Evolutionary conservation across 1,140 invertebrate genomes (phyloP), one percentile per base, ranked within the genome.

Genomic region (Drosophila nikananu): DNA sequence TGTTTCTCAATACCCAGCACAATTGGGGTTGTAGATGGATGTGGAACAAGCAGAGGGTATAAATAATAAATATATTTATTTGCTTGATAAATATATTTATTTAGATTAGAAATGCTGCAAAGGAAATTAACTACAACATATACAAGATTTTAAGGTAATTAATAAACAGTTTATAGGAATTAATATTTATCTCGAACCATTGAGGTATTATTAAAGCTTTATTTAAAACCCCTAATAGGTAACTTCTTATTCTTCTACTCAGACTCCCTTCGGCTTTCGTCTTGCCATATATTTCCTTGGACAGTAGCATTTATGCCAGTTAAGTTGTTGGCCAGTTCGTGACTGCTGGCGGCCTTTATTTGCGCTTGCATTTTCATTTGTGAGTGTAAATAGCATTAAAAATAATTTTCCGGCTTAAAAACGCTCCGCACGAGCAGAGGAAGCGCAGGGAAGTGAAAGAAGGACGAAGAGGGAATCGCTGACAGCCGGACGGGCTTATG

Each of bases 401-500:
- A 89, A 89, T 89, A 84, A 90, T 89, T 89, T 89, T 81, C 68
- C 86, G 71, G 84, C 84, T 89, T 89, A 86, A 89, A 86, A 74
- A 61, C 68, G 68, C 68, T 74, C 35, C 39, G 52, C 76, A 78
- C 55, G 55, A 76, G 65, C 27, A 2, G 32, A 52, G 41, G 17
- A 32, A 19, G n/a, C 44, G 30, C 48, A 12, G 7, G 23, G 25
- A 48, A 61, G 54, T 25, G 30, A 51, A 42, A 25, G 17, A 13
- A 23, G 51, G 13, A 19, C n/a, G 44, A 51, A 23, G 19, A 65
- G 51, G 19, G 41, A 42, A 49, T 54, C 78, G 86, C 57, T 89
- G 84, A 89, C 86, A 89, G 84, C 59, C 81, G 78, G 81, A 81
- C 75, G 84, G 71, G 86, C 86, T 89, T 89, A 90, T 89, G 84